Percentiles rank a stretch among this genome's conserved stretches.
Evolutionary conservation across 1,140 invertebrate genomes (phyloP).

Genomic region (Alviniconcha marisindica): DNA sequence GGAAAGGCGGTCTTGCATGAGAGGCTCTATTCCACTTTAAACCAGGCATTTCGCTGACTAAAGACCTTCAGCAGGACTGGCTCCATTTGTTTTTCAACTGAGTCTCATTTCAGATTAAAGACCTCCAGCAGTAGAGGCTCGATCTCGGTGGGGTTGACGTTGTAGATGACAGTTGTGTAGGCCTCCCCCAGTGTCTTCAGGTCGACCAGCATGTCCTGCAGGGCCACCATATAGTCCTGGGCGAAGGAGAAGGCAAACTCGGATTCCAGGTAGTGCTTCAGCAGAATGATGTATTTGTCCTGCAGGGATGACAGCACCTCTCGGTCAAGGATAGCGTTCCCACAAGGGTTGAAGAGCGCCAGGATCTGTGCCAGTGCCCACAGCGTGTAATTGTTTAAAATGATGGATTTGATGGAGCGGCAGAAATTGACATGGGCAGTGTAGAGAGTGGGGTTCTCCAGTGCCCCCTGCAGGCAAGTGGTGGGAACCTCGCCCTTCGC

Average conservation of each 20-base stretch:
- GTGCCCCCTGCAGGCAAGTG: slow-evolving; percentile 63
- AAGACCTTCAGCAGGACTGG: too few relatives aligned
- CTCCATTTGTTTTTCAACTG: too few relatives aligned
- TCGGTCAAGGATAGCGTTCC: slow-evolving; percentile 86
- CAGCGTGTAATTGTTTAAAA: slow-evolving; percentile 77
- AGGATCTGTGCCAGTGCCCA: slow-evolving; percentile 93
- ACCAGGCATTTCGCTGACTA: too few relatives aligned
- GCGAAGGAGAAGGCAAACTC: slow-evolving; percentile 79
- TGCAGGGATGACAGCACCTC: slow-evolving; percentile 83
- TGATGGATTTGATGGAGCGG: slow-evolving; percentile 65
- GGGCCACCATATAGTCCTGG: slow-evolving; percentile 76
- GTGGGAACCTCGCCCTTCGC: slow-evolving; percentile 67
- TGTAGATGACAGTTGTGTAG: slow-evolving; percentile 90
- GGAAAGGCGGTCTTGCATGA: too few relatives aligned
- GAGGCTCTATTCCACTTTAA: too few relatives aligned
- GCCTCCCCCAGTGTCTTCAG: slow-evolving; percentile 90
- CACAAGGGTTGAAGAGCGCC: slow-evolving; percentile 89
- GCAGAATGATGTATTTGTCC: slow-evolving; percentile 93
- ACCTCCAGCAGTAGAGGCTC: slow-evolving; percentile 89
- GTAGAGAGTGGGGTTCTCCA: slow-evolving; percentile 67
- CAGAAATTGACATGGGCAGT: slow-evolving; percentile 70
- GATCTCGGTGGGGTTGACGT: slow-evolving; percentile 91
- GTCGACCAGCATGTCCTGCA: slow-evolving; percentile 91
- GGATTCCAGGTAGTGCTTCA: slow-evolving; percentile 91
- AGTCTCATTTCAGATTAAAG: slow-evolving; percentile 79